Evolutionary conservation across 1,140 invertebrate genomes (phyloP).

Genomic region (Ctenoplectra terminalis): DNA sequence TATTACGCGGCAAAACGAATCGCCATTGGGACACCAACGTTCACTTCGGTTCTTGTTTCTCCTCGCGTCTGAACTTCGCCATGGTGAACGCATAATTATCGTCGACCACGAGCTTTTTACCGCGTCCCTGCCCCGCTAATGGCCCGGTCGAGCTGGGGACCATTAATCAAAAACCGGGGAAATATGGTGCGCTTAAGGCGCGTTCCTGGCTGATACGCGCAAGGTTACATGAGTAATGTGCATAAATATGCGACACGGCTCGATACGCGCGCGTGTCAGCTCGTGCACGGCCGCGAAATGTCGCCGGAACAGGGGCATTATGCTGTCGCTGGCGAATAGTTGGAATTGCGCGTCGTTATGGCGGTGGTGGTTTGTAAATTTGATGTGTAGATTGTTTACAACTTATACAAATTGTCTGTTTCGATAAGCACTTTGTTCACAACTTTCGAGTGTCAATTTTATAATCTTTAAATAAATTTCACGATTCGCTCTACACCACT

Average conservation of each 20-base stretch:
- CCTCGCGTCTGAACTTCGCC: not conserved
- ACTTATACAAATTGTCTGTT: no score
- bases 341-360: not conserved
- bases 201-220: constrained; percentile 45
- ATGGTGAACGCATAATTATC: constrained; percentile 4
- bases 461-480: no score
- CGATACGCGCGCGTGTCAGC: constrained; percentile 26
- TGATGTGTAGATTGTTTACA: not conserved
- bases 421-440: no score
- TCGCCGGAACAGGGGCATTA: no score
- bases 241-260: constrained; percentile 61
- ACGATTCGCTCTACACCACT: no score
- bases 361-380: not conserved
- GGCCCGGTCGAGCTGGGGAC: constrained; percentile 28
- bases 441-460: no score
- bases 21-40: not conserved
- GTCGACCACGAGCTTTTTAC: constrained; percentile 42
- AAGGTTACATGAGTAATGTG: constrained; percentile 57
- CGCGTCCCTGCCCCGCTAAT: constrained; percentile 54
- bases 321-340: not conserved
- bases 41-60: not conserved
- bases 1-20: constrained; percentile 1
- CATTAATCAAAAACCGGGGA: constrained; percentile 68
- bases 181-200: constrained; percentile 60
- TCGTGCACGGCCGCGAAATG: not conserved